These are phyloP conservation scores for Tarsius wallacei DNA, from an alignment of 2,797 vertebrate genomes.

Conservation along the genomic window DNA sequence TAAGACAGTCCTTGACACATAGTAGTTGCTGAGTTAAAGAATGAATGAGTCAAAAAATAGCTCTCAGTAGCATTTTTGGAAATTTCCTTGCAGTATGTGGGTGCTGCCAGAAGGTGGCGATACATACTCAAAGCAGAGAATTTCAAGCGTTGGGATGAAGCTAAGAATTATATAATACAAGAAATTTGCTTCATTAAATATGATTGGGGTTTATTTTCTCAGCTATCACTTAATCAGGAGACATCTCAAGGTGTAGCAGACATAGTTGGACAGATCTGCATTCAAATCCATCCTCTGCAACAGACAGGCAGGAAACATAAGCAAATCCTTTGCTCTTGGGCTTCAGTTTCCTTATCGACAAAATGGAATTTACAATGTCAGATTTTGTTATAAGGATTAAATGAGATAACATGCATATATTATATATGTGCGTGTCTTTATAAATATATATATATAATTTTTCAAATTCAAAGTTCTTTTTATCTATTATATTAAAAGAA, in stretches of 20 bases:
- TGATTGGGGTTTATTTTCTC: conserved; percentile 12
- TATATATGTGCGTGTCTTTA: not conserved
- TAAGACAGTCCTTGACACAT: not conserved
- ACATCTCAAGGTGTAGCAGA: not conserved
- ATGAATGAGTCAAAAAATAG: not conserved
- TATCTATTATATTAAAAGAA: not conserved
- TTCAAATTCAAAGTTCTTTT: not conserved
- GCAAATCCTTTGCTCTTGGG: not conserved
- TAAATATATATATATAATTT: not conserved
- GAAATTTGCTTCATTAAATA: not conserved
- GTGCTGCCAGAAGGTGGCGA: conserved; percentile 51
- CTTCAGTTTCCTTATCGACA: not conserved
- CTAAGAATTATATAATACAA: conserved; percentile 43
- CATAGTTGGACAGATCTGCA: not conserved
- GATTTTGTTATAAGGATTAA: not conserved
- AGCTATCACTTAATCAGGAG: not conserved
- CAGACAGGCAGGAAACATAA: not conserved
- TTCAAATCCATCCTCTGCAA: not conserved
- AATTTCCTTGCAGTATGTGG: not conserved
- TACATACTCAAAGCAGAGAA: not conserved
- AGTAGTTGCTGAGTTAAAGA: conserved; percentile 33
- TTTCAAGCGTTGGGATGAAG: not conserved
- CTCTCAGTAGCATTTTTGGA: not conserved
- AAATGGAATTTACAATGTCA: not conserved
- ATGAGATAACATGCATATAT: not conserved